Evolutionary conservation across 1,140 invertebrate genomes (phyloP), one percentile per base, ranked within the genome.

Genomic region (Metaphire vulgaris): DNA sequence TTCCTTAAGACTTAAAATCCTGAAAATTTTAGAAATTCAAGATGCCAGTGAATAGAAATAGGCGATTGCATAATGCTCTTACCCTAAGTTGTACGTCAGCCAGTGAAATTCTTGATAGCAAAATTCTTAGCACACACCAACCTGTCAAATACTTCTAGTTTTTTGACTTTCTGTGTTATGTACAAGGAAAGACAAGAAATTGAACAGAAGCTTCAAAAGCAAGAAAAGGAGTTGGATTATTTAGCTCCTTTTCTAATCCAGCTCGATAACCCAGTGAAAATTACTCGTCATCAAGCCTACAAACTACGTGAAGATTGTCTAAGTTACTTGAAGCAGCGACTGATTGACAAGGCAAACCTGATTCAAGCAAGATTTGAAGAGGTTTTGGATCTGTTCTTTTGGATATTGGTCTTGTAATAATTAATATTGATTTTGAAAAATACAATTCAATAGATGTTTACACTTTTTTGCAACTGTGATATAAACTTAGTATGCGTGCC

Each of bases 321-420:
- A 56, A 78, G 77, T 28, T 85, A 87, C 75, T 80, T 87, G 73
- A 87, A 87, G 80, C 81, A 85, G 34, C 76, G 86, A 16, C 80
- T 87, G 0, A 85, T 87, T 79, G 84, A 86, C 69, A 86, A 86
- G 77, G 86, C 86, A 32, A 87, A 87, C 80, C 81, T 87, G 26
- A 87, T 87, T 64, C 86, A 87, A 80, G 81, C 81, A 28, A 77
- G 86, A 75, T 87, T 85, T 84, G 86, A 87, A 79, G 85, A 85
- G 82, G 86, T 86, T 67, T 26, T 68, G 14, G 21, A 6, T 56
- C n/a, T 6, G 70, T 72, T 72, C 12, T 31, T 33, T 33, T n/a
- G n/a, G n/a, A n/a, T n/a, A n/a, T n/a, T n/a, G n/a, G n/a, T n/a
- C n/a, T n/a, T n/a, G n/a, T n/a, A n/a, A n/a, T n/a, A n/a, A n/a